Conservation (phyloP, 2,797 vertebrate genomes). For the Chiroxiphia lanceolata region DNA sequence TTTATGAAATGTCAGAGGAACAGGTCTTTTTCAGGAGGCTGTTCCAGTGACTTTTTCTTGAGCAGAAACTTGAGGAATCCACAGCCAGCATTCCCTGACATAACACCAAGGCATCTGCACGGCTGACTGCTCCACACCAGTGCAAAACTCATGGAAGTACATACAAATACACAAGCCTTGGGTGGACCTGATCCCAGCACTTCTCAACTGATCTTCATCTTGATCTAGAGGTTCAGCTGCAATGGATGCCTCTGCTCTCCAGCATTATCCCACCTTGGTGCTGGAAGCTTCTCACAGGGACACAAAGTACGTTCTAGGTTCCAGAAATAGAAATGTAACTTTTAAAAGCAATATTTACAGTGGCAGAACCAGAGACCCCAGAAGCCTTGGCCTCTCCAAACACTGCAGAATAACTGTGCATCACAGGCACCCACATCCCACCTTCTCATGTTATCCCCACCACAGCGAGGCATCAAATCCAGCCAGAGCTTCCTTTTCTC, state of each 20-base stretch:
- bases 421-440: neutral
- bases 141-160: neutral
- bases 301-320: rapidly evolving
- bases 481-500: neutral
- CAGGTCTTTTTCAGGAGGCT: neutral
- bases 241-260: neutral
- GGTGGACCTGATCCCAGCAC: neutral
- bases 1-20: neutral
- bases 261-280: neutral
- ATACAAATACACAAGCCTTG: rapidly evolving
- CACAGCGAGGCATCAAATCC: neutral
- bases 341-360: neutral
- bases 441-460: neutral
- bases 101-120: neutral
- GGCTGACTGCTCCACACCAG: neutral
- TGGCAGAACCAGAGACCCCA: neutral
- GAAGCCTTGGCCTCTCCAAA: neutral
- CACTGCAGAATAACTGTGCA: rapidly evolving
- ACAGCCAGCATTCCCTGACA: neutral
- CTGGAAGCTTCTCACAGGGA: neutral
- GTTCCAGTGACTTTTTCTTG: neutral
- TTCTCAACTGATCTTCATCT: neutral
- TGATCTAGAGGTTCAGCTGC: neutral
- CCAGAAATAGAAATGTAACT: neutral
- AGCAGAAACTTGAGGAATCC: neutral